Conservation (phyloP, 2,113 vertebrate species). For the Syngnathus scovelli region DNA sequence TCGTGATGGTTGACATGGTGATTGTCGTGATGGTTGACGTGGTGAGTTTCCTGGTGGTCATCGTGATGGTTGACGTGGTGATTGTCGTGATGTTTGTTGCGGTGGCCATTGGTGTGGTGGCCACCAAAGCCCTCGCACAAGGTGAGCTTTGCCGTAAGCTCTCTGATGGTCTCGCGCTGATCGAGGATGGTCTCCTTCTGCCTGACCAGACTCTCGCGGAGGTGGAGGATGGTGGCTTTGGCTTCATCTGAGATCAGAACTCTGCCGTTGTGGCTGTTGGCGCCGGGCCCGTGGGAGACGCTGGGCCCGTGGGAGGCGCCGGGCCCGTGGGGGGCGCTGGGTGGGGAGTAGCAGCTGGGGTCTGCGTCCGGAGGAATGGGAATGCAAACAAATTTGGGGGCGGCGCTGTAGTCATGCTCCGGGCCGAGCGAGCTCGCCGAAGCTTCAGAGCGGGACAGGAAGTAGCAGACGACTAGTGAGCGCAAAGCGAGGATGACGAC, state of each 20-base stretch:
- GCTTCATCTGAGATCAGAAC: conserved; percentile 72
- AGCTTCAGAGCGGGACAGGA: conserved; percentile 49
- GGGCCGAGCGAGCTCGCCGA: conserved; percentile 46
- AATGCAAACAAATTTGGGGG: conserved; percentile 77
- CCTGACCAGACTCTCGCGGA: conserved; percentile 76
- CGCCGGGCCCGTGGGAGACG: conserved; percentile 29
- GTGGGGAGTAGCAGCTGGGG: conserved; percentile 67
- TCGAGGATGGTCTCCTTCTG: conserved; percentile 81
- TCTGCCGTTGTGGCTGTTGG: conserved; percentile 28
- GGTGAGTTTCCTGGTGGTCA: conserved; percentile 27
- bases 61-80: conserved; percentile 38
- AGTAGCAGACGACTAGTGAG: conserved; percentile 50
- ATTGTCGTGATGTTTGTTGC: conserved; percentile 45
- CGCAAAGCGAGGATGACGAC: conserved; percentile 24
- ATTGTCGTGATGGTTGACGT: conserved; percentile 39
- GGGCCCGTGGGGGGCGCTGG: conserved; percentile 47
- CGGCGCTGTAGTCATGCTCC: conserved; percentile 62
- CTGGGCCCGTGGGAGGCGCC: conserved; percentile 10
- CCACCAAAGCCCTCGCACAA: conserved; percentile 73
- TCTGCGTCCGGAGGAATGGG: conserved; percentile 75
- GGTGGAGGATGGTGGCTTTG: conserved; percentile 75
- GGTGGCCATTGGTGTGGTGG: conserved; percentile 48
- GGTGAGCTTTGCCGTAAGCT: conserved; percentile 77
- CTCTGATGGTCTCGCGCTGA: conserved; percentile 77
- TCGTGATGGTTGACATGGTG: conserved; percentile 36